Percentiles rank a stretch among this genome's conserved stretches.
These are phyloP conservation scores for Uloborus diversus DNA, from an alignment of 1,140 invertebrate species.

Conservation along the genomic window DNA sequence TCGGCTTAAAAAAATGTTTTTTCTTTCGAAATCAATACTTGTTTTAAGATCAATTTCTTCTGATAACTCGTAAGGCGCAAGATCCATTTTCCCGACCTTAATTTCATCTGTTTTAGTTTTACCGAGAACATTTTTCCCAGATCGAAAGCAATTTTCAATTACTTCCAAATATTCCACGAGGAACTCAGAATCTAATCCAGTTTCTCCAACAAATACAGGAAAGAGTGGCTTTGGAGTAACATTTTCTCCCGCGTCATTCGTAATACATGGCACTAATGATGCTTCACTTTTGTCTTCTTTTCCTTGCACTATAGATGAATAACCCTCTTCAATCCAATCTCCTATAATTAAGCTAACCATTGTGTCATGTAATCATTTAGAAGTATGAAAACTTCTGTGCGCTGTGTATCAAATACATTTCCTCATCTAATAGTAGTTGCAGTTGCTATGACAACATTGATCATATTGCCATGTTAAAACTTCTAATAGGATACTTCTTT, in stretches of 20 bases:
- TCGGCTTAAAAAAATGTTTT: constrained; percentile 34
- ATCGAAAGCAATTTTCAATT: constrained; percentile 7
- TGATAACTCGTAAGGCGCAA: too few species aligned
- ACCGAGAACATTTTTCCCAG: too few species aligned
- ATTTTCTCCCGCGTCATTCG: constrained; percentile 6
- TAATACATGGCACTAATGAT: constrained; percentile 14
- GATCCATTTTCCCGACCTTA: too few species aligned
- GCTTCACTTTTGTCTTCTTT: constrained; percentile 3
- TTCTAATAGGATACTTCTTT: too few species aligned
- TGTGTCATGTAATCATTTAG: too few species aligned
- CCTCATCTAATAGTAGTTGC: too few species aligned
- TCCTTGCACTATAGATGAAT: neutral
- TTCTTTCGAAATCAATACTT: constrained; percentile 20
- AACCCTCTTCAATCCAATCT: constrained; percentile 36
- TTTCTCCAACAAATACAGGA: constrained; percentile 4
- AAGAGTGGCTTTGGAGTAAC: constrained; percentile 35
- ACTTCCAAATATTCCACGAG: constrained; percentile 27
- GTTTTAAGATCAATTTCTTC: too few species aligned
- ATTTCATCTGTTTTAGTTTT: too few species aligned
- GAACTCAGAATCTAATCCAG: constrained; percentile 28
- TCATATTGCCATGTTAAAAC: too few species aligned
- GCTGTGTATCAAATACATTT: too few species aligned
- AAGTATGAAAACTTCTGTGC: too few species aligned
- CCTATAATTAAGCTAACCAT: constrained; percentile 14
- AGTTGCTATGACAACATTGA: too few species aligned